Evolutionary conservation across 2,113 vertebrate species (phyloP), one percentile per base, ranked within the genome.

Genomic region (Vimba vimba): DNA sequence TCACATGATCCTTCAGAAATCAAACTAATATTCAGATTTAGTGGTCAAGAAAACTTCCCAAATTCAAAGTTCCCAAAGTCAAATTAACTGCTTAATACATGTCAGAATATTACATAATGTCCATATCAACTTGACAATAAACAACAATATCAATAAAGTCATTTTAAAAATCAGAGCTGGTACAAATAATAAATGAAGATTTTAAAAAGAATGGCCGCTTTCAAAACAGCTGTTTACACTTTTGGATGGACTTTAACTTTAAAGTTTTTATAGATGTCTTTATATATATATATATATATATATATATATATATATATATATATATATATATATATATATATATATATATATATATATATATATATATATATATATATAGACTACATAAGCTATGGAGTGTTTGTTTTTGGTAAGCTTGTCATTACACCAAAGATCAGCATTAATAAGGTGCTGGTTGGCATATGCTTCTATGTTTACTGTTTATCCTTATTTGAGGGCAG

Each of bases 401-500:
- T 71, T 71, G 33, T 50, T 75, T 45, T 50, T 15, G 43, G n/a
- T 43, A 77, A 77, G 74, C 25, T 73, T 77, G 13, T 55, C 84
- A 69, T n/a, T 39, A 45, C 25, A 15, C 25, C n/a, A 43, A 68
- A 69, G 27, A 76, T 57, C 30, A 19, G 55, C 4, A 82, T 88
- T 62, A 82, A 71, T 82, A 60, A 43, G 21, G 8, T 76, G 8
- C 30, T 15, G 39, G 57, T 82, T 87, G 78, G 78, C 83, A 76
- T 59, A 55, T 64, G 30, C 50, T 60, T 60, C 79, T 55, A 76
- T 86, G 66, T 86, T 82, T 76, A 66, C 64, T 27, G 71, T 82
- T 64, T 45, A 81, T 86, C 85, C 78, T 27, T 23, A 45, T 71
- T 82, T 30, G 21, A 36, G 85, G 66, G 55, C 36, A 80, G 85